Evolutionary conservation across 2,113 vertebrate species (phyloP).

Genomic region (Ellobius talpinus): DNA sequence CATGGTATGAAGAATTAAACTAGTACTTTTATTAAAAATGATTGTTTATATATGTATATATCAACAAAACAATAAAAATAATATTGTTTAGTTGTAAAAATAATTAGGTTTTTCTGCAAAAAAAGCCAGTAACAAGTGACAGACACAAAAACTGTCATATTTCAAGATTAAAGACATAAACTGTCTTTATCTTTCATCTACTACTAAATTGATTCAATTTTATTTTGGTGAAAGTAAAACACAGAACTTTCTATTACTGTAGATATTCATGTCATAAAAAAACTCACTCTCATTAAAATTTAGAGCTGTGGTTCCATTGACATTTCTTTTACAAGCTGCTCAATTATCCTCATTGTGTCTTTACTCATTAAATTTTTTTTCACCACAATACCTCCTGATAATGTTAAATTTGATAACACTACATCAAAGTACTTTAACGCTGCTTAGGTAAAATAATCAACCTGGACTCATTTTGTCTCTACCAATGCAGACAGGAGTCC

Average conservation of each 20-base stretch:
- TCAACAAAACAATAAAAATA: background rate
- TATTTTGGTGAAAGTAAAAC: background rate
- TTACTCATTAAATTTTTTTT: conserved; percentile 21
- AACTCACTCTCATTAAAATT: background rate
- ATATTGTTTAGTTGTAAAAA: background rate
- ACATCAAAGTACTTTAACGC: background rate
- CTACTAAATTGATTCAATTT: background rate
- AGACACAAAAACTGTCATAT: background rate
- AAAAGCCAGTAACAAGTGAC: background rate
- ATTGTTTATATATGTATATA: background rate
- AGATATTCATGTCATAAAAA: background rate
- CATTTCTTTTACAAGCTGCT: conserved; percentile 48
- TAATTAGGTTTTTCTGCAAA: background rate
- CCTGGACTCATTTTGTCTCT: background rate
- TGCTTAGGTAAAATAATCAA: background rate
- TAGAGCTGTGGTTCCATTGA: background rate
- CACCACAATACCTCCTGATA: background rate
- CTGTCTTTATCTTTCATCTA: background rate
- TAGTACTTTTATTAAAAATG: background rate
- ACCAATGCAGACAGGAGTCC: background rate
- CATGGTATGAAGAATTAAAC: background rate
- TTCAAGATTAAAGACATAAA: background rate
- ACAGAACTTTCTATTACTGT: background rate
- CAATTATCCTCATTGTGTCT: conserved; percentile 3
- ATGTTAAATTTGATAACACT: conserved; percentile 43